Evolutionary conservation across 2,888 invertebrate genomes (phyloP).

Genomic region (Tetropium fuscum): DNA sequence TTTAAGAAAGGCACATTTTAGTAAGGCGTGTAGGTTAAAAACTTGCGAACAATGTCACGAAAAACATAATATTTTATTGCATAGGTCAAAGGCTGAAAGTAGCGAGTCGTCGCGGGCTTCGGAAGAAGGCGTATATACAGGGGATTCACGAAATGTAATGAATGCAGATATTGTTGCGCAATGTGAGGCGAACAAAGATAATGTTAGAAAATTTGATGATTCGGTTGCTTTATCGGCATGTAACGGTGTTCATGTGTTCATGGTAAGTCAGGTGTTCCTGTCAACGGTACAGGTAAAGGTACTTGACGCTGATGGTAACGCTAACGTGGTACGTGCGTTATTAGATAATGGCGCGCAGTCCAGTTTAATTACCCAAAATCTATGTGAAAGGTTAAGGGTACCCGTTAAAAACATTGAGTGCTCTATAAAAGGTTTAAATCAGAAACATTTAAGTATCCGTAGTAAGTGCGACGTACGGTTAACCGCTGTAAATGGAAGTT

Average conservation of each 20-base stretch:
- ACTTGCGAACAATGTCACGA: conserved; percentile 6
- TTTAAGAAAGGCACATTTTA: background rate
- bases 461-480: conserved; percentile 1
- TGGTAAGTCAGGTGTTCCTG: background rate
- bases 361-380: background rate
- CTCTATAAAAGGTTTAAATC: conserved; percentile 2
- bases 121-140: no score
- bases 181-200: background rate
- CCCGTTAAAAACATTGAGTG: background rate
- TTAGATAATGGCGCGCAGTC: conserved; percentile 7
- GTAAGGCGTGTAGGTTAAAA: background rate
- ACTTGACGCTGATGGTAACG: background rate
- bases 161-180: background rate
- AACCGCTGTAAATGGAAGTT: background rate
- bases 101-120: no score
- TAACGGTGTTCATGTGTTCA: background rate
- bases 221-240: background rate
- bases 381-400: background rate
- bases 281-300: conserved; percentile 3
- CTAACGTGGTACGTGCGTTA: conserved; percentile 8
- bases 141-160: no score
- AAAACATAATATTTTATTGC: conserved; percentile 7
- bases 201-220: background rate
- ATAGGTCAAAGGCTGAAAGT: no score
- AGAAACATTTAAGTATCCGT: background rate